Evolutionary conservation across 1,140 invertebrate species (phyloP).

Genomic region (Mylabris phalerata): DNA sequence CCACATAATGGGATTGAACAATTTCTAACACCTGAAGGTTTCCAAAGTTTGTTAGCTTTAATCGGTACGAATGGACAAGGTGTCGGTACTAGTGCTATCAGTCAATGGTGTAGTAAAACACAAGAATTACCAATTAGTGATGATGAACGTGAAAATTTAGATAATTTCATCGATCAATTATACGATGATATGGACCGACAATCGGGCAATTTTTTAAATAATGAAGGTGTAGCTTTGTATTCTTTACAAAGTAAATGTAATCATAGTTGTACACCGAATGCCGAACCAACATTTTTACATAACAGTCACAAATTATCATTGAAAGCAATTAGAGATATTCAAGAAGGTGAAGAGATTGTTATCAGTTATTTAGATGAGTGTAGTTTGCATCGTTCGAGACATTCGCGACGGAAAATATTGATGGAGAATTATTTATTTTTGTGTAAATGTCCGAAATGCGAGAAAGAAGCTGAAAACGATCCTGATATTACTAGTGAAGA

Average conservation of each 20-base stretch:
- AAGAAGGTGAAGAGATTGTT: constrained; percentile 78
- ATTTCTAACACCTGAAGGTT: constrained; percentile 74
- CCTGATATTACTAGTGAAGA: constrained; percentile 74
- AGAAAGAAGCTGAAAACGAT: constrained; percentile 58
- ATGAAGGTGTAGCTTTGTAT: constrained; percentile 89
- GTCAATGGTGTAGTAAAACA: constrained; percentile 76
- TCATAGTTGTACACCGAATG: constrained; percentile 89
- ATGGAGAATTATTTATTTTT: constrained; percentile 81
- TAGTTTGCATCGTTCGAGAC: constrained; percentile 66
- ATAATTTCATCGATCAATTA: constrained; percentile 71
- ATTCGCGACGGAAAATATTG: constrained; percentile 77
- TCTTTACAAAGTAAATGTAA: constrained; percentile 79
- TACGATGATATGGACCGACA: constrained; percentile 80
- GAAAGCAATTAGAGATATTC: constrained; percentile 67
- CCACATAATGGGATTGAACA: constrained; percentile 48
- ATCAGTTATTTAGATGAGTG: constrained; percentile 91
- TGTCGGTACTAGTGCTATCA: constrained; percentile 83
- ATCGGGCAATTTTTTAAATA: constrained; percentile 83
- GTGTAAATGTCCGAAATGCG: constrained; percentile 77
- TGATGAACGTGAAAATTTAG: constrained; percentile 59
- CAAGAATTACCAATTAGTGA: constrained; percentile 57
- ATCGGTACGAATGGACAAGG: constrained; percentile 90
- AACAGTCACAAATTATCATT: constrained; percentile 72
- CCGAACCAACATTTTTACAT: constrained; percentile 74
- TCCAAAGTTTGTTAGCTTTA: constrained; percentile 77